Evolutionary conservation across 2,888 invertebrate genomes (phyloP), one percentile per base, ranked within the genome.

Genomic region (Poecilus cupreus): DNA sequence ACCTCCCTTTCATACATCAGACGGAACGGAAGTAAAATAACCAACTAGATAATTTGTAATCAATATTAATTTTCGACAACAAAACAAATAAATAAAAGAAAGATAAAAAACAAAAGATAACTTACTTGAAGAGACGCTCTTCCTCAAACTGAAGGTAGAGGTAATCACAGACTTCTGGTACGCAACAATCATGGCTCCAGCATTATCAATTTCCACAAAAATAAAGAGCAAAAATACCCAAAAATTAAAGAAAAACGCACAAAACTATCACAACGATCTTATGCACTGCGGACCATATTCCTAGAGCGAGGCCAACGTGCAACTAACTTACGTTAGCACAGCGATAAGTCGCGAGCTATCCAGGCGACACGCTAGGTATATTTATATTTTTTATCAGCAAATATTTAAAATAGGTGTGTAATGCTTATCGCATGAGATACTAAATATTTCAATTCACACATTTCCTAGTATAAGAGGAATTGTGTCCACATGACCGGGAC

Each of bases 81-180:
- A 18, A 57, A 57, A 57, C 32, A 76, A 39, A 32, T 57, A 18
- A 54, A 32, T 16, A 37, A 37, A 54, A 18, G 32, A 75, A 39
- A 70, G 43, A 39, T 43, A 43, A 3, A 70, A 70, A 32, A 43
- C 1, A 43, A 72, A 77, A 43, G 16, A 77, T n/a, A 68, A 80
- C 80, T 80, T 72, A 80, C 80, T 77, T 43, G 77, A 77, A 8
- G 76, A 76, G 6, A 43, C 57, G 20, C 76, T 79, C 32, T 79
- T 32, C 11, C 70, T 51, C 1, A 20, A 20, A 22, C 43, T 51
- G 11, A 54, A 80, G 8, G 80, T 80, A n/a, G 80, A 80, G 2
- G 80, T 80, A 24, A 80, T 80, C n/a, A 80, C 80, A 39, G 80
- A 80, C 39, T 32, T 32, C 32, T 72, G 80, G 43, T 64, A 80